These are phyloP conservation scores for Ptychadena robeensis DNA, from an alignment of 2,797 vertebrate species.

Conservation along the genomic window DNA sequence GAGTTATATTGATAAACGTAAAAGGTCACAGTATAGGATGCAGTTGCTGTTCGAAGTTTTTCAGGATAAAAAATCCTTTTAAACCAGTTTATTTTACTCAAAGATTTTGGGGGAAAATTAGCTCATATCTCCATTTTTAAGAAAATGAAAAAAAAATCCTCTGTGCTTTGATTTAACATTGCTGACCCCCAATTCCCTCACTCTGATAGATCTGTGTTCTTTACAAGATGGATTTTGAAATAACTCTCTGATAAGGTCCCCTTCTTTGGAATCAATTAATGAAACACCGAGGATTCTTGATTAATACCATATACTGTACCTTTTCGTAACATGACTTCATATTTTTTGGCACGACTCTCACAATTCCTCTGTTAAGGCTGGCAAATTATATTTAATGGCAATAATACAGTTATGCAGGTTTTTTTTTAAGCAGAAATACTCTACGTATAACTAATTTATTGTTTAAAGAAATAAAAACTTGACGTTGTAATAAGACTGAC, in stretches of 20 bases:
- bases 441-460: slow-evolving; percentile 54
- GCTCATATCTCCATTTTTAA: neutral
- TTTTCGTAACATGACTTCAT: slow-evolving; percentile 57
- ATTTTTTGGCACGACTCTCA: slow-evolving; percentile 49
- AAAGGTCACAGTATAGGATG: slow-evolving; percentile 33
- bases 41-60: neutral
- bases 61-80: slow-evolving; percentile 12
- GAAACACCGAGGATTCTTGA: slow-evolving; percentile 47
- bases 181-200: neutral
- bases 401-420: slow-evolving; percentile 44
- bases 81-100: neutral
- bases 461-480: slow-evolving; percentile 53
- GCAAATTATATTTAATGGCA: slow-evolving; percentile 60
- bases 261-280: slow-evolving; percentile 54
- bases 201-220: slow-evolving; percentile 15
- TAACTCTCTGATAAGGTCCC: slow-evolving; percentile 36
- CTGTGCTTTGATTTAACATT: neutral
- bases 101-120: neutral
- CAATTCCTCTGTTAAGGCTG: slow-evolving; percentile 43
- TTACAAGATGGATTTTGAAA: slow-evolving; percentile 33
- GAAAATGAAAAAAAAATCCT: neutral
- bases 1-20: slow-evolving; percentile 44
- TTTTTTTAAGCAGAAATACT: slow-evolving; percentile 42
- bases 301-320: slow-evolving; percentile 57
- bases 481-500: slow-evolving; percentile 65